Evolutionary conservation across 1,140 invertebrate genomes (phyloP).

Genomic region (Coelopa frigida): DNA sequence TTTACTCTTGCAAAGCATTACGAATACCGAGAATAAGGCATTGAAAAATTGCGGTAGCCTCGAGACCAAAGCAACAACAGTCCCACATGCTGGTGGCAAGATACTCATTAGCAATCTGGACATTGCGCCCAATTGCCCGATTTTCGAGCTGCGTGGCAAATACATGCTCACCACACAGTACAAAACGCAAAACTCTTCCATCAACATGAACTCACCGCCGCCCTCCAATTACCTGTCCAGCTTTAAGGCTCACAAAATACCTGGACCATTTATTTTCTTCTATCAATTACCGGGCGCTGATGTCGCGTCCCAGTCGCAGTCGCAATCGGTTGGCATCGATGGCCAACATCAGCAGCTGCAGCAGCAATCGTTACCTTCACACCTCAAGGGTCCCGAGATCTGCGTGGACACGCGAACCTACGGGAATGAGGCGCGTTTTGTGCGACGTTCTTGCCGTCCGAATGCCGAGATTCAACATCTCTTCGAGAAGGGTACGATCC

Average conservation of each 20-base stretch:
- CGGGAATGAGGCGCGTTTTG: conserved; percentile 87
- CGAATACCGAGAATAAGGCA: conserved; percentile 45
- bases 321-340: conserved; percentile 25
- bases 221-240: conserved; percentile 36
- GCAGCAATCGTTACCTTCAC: conserved; percentile 28
- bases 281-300: conserved; percentile 73
- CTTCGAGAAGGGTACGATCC: conserved; percentile 81
- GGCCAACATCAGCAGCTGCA: conserved; percentile 18
- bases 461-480: conserved; percentile 88
- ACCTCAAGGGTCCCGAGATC: conserved; percentile 48
- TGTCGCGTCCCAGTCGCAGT: conserved; percentile 29
- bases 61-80: conserved; percentile 47
- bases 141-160: conserved; percentile 85
- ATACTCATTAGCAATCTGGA: conserved; percentile 71
- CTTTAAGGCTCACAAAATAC: conserved; percentile 58
- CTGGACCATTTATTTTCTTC: conserved; percentile 83
- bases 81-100: conserved; percentile 55
- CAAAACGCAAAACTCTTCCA: conserved; percentile 52
- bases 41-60: conserved; percentile 24
- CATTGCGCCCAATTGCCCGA: conserved; percentile 67
- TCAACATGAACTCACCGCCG: conserved; percentile 44
- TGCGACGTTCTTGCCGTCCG: conserved; percentile 83
- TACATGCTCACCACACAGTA: conserved; percentile 84
- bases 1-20: conserved; percentile 48
- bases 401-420: conserved; percentile 89